These are phyloP conservation scores for Trichacis sp. DNA, from an alignment of 2,888 invertebrate species.

Conservation along the genomic window DNA sequence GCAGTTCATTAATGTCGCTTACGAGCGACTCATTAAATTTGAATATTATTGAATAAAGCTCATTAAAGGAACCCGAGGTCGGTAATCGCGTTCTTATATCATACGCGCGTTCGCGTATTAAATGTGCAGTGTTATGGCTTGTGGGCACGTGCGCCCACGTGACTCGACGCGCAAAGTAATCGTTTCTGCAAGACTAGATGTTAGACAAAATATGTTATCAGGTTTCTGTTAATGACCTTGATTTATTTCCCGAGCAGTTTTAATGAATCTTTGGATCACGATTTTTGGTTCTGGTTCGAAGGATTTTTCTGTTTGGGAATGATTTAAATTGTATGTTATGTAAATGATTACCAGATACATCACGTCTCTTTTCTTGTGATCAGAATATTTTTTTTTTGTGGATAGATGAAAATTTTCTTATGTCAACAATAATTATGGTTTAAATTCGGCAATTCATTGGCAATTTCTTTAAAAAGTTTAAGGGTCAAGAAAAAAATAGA, in stretches of 20 bases:
- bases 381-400: no score
- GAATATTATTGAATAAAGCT: conserved; percentile 62
- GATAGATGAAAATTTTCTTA: no score
- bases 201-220: conserved; percentile 34
- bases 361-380: no score
- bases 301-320: no score
- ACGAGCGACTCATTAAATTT: conserved; percentile 62
- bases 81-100: conserved; percentile 45
- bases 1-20: conserved; percentile 60
- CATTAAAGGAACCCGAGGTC: conserved; percentile 50
- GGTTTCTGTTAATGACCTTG: conserved; percentile 27
- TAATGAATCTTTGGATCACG: neutral
- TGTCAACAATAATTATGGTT: no score
- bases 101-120: conserved; percentile 11
- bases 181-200: conserved; percentile 17
- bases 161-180: conserved; percentile 23
- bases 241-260: conserved; percentile 21
- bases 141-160: conserved; percentile 38
- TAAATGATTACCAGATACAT: no score
- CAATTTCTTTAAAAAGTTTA: no score
- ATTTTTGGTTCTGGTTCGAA: neutral
- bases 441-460: no score
- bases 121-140: conserved; percentile 18
- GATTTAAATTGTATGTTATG: no score
- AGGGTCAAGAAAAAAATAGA: no score